Conservation (phyloP, 2,797 vertebrate genomes). For the Phoebastria nigripes region DNA sequence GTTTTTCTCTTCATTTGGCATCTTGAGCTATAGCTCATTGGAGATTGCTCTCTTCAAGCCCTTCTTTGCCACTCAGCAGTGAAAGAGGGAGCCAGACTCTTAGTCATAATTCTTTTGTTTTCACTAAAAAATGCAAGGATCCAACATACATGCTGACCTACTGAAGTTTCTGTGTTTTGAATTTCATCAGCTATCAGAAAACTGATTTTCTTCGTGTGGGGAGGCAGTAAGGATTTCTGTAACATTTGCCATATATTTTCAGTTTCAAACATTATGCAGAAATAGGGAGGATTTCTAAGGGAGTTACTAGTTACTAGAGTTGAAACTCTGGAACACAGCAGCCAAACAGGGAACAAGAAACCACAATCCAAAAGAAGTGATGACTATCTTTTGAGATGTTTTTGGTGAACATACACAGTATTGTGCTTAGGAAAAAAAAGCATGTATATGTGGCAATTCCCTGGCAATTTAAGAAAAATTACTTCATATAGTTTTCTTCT, state of each 20-base stretch:
- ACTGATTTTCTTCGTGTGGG: neutral
- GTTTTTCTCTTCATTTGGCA: neutral
- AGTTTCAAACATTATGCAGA: neutral
- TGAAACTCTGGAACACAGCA: neutral
- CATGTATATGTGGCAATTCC: neutral
- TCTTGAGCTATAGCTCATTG: neutral
- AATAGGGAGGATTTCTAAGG: neutral
- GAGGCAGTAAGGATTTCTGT: neutral
- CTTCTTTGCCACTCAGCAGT: neutral
- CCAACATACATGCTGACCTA: neutral
- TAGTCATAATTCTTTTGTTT: neutral
- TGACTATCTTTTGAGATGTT: neutral
- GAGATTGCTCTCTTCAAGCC: neutral
- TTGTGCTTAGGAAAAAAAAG: neutral
- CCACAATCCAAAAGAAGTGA: neutral
- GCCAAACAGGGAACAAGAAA: neutral
- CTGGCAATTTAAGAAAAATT: conserved; percentile 32
- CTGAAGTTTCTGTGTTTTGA: neutral
- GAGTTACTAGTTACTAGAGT: neutral
- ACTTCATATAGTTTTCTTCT: conserved; percentile 60
- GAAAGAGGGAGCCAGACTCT: neutral
- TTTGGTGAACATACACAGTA: neutral
- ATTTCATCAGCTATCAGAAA: neutral
- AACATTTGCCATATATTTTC: neutral
- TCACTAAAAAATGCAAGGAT: neutral